These are phyloP conservation scores for Orchesellides sinensis DNA, from an alignment of 2,888 invertebrate genomes.

Conservation along the genomic window DNA sequence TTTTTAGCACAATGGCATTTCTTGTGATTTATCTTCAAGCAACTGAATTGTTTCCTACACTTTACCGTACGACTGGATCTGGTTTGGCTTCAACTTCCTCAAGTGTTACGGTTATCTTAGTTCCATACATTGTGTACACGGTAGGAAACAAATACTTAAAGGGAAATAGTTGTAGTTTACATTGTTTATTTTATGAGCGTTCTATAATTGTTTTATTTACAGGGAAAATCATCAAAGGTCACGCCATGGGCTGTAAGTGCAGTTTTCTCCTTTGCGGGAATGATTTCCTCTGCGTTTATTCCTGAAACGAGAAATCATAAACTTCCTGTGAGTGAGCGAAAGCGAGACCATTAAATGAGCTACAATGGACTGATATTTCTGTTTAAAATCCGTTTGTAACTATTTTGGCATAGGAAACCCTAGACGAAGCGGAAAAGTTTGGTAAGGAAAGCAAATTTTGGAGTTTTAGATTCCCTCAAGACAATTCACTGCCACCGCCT, in stretches of 20 bases:
- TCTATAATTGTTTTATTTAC: conserved; percentile 13
- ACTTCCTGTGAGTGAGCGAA: conserved; percentile 75
- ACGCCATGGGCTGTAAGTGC: conserved; percentile 67
- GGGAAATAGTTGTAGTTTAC: too few species aligned
- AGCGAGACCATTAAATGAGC: neutral
- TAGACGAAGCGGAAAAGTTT: conserved; percentile 81
- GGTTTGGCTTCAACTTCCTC: conserved; percentile 81
- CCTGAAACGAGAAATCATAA: conserved; percentile 83
- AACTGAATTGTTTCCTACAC: conserved; percentile 83
- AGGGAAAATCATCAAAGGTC: conserved; percentile 63
- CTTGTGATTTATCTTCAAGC: conserved; percentile 81
- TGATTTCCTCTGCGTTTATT: conserved; percentile 77
- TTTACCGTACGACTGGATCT: conserved; percentile 82
- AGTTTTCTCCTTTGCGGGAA: conserved; percentile 63
- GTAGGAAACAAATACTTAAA: too few species aligned
- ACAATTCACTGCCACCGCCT: too few species aligned
- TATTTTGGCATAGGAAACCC: conserved; percentile 79
- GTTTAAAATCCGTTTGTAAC: neutral
- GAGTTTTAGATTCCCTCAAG: conserved; percentile 22
- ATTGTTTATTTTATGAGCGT: neutral
- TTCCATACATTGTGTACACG: conserved; percentile 82
- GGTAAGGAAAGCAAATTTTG: conserved; percentile 78
- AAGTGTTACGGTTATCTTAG: conserved; percentile 79
- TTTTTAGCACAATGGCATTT: conserved; percentile 80
- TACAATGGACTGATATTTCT: neutral